Evolutionary conservation across 2,888 invertebrate species (phyloP), one percentile per base, ranked within the genome.

Genomic region (Cosmia trapezina): DNA sequence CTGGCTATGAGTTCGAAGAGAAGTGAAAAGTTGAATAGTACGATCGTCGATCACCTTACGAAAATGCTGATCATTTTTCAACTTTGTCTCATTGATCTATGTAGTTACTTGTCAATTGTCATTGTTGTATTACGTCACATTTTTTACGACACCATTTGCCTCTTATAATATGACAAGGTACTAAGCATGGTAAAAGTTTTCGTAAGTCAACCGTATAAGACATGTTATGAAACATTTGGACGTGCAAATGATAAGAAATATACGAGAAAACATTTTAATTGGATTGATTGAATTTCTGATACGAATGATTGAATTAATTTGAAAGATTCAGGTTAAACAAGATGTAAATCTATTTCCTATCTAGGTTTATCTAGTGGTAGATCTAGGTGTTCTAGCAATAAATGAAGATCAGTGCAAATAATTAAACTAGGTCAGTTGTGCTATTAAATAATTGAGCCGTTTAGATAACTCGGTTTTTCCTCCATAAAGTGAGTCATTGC

Each of bases 21-120:
- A 83, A 87, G 84, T 83, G 81, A 81, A 82, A 84, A 78, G 72
- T 73, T 74, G 60, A 51, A 74, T 54, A 57, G 65, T 70, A 47
- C 14, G n/a, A 49, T n/a, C n/a, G 11, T 51, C n/a, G 11, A n/a
- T n/a, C 17, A 51, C 12, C 43, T 33, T 33, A 51, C 33, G 17
- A n/a, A 51, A 51, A 28, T 28, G 8, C 8, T 17, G 11, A 49
- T 45, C 47, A 22, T 6, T 14, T 37, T 47, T 66, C 14, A 6
- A 37, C 6, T 37, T 7, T 66, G 9, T 49, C 37, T 65, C 19
- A 47, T 11, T 22, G 12, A 22, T 9, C 12, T 22, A 49, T n/a
- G 8, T 47, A 17, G n/a, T 37, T 49, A n/a, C 5, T 28, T 41
- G 12, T 69, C n/a, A n/a, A 3, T 28, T 41, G 12, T 69, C n/a